Base-by-base conservation (phyloP, 2,888 invertebrate species). In the Habroteleia sp. region DNA sequence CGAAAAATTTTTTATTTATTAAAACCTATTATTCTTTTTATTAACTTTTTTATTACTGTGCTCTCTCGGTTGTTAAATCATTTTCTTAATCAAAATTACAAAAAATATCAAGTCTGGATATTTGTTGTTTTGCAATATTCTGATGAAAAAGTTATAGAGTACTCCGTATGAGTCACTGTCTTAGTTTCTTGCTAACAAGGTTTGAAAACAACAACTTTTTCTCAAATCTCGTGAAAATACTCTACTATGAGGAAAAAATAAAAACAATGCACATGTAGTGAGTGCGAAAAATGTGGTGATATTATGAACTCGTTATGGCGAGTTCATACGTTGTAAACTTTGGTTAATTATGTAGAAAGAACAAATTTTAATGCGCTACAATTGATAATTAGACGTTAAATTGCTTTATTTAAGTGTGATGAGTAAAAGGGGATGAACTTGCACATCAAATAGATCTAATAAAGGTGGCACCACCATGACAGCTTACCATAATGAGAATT, bases 181-280 rank as follows among this genome's bases (percentile, higher is more conserved):
- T n/a, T 52, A 71, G 52, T 62, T 8, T 54, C 37, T 65, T 29
- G 58, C 65, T 69, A 71, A 71, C 52, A 71, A 71, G 54, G 42
- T 75, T 75, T 66, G 60, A 17, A 54, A 71, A 75, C 65, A 69
- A 58, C 58, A 58, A 71, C 69, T 58, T 69, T 74, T 65, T 52
- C 41, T 42, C 44, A 33, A 20, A 58, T 65, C 29, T 37, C 29
- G 33, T 39, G 27, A 29, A 41, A n/a, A n/a, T 50, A 50, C 35
- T 23, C 42, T 35, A 25, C 58, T 33, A 58, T 42, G 35, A 39
- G 16, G 17, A 6, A 42, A 41, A 23, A 48, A 44, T 7, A 56
- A 8, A 29, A 39, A 48, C 23, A 42, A 46, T 33, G 29, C 17
- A 54, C 11, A 8, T 23, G 10, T 10, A 8, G 14, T 11, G 17